These are phyloP conservation scores for Mantis religiosa DNA, from an alignment of 2,888 invertebrate species.

Conservation along the genomic window DNA sequence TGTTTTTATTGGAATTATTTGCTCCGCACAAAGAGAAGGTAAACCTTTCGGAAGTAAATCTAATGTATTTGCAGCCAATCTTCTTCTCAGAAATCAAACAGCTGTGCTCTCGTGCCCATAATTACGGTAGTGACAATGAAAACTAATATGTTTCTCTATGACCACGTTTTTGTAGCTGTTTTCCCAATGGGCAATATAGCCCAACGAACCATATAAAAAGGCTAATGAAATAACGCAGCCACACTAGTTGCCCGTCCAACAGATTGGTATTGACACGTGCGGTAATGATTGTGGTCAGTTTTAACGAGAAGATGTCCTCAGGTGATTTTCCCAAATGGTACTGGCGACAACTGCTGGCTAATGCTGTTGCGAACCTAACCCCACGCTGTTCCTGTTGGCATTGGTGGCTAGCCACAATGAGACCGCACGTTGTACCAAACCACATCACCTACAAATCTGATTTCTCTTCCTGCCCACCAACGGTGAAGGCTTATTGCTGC, in stretches of 20 bases:
- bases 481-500: not conserved
- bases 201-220: not conserved
- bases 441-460: not conserved
- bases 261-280: not conserved
- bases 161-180: too few relatives aligned
- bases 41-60: too few relatives aligned
- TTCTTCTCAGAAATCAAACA: too few relatives aligned
- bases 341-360: not conserved
- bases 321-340: not conserved
- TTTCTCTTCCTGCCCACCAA: not conserved
- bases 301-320: not conserved
- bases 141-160: too few relatives aligned
- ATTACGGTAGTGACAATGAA: too few relatives aligned
- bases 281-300: not conserved
- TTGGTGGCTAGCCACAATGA: not conserved
- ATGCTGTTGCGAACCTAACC: not conserved
- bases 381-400: not conserved
- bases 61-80: too few relatives aligned
- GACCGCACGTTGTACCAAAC: not conserved
- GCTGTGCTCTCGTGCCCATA: too few relatives aligned
- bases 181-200: not conserved
- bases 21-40: too few relatives aligned
- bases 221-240: not conserved
- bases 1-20: too few relatives aligned
- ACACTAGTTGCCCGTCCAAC: not conserved